Evolutionary conservation across 2,888 invertebrate species (phyloP).

Genomic region (Cheiracanthium punctorium): DNA sequence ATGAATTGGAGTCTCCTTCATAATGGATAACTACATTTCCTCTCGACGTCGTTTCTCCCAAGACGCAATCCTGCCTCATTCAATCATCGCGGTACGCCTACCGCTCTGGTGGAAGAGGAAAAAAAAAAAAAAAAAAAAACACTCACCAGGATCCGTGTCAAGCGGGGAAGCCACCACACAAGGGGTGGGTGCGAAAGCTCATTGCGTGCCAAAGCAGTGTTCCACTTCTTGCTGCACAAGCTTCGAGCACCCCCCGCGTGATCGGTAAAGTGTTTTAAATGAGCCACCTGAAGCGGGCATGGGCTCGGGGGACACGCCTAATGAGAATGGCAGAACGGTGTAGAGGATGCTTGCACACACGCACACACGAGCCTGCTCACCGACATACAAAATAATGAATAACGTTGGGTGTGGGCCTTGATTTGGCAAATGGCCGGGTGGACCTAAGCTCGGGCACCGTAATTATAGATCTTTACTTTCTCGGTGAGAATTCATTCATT

Average conservation of each 20-base stretch:
- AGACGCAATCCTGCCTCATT: conserved; percentile 15
- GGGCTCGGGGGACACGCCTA: conserved; percentile 35
- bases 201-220: conserved; percentile 47
- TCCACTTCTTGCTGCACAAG: conserved; percentile 12
- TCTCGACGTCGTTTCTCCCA: neutral
- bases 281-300: conserved; percentile 55
- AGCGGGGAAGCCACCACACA: conserved; percentile 12
- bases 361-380: conserved; percentile 30
- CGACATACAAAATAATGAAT: conserved; percentile 55
- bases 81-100: conserved; percentile 4
- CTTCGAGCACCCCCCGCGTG: conserved; percentile 22
- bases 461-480: conserved; percentile 62
- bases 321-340: conserved; percentile 57
- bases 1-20: neutral
- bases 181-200: neutral
- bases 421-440: conserved; percentile 67
- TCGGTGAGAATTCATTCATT: conserved; percentile 21
- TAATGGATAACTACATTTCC: conserved; percentile 3
- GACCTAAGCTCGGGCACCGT: conserved; percentile 26
- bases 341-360: conserved; percentile 25
- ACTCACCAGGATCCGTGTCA: conserved; percentile 15
- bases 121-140: neutral
- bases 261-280: conserved; percentile 63
- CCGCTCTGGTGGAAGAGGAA: neutral
- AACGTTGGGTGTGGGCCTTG: conserved; percentile 68